Evolutionary conservation across 2,888 invertebrate species (phyloP), one percentile per base, ranked within the genome.

Genomic region (Margaritifera margaritifera): DNA sequence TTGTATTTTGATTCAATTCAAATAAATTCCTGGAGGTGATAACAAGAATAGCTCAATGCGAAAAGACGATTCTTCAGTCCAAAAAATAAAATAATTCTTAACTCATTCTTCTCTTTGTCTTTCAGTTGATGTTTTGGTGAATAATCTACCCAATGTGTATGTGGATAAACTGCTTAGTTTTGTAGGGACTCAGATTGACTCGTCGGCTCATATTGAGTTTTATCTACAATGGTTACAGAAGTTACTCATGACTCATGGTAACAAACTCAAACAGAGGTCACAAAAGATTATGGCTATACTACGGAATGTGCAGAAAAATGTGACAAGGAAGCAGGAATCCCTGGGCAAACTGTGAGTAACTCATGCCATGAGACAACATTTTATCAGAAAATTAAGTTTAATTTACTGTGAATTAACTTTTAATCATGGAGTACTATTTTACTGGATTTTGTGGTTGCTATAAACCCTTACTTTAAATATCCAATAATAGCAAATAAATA

Each of bases 151-250:
- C 1, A 92, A 93, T 19, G 92, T 93, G 71, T 97, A 95, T 88
- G 91, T 94, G 0, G 94, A 95, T 84, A 93, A 94, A 52, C 90
- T 96, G 31, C 90, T 98, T 20, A 91, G 92, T 71, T 94, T 94
- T 80, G 85, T 97, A 55, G 93, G 95, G 0, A 79, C 82, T 31
- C 92, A 94, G 62, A 88, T 98, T 27, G 96, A 95, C 80, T 92
- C 92, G 52, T 94, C 96, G 1, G 92, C 93, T 0, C 98, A 98
- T 86, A 87, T 99, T 57, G 96, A 98, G 85, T 97, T 96, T 87
- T 95, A 98, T 87, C 91, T 97, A 54, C 77, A 70, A 50, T 98
- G 97, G 97, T 91, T 93, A 55, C 92, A 93, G 80, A 90, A 91
- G 22, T 88, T 96, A 4, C 89, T 98, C 54, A 93, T 93, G 0